Evolutionary conservation across 2,888 invertebrate genomes (phyloP).

Genomic region (Trachelus troglodyta): DNA sequence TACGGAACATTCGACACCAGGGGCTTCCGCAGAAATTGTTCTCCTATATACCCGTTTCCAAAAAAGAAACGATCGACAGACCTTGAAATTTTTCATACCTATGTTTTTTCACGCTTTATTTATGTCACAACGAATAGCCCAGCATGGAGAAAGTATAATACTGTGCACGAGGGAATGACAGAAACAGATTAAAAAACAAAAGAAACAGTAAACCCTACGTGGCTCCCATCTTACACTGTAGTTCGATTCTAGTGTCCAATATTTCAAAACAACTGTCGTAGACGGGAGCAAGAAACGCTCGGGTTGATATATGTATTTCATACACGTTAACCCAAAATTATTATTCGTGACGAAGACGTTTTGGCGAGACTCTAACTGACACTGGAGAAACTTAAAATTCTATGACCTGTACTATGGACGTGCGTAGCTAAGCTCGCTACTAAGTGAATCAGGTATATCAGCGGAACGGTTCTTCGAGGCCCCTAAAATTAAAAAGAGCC

Average conservation of each 20-base stretch:
- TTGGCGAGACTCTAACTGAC: not conserved
- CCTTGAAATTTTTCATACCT: not conserved
- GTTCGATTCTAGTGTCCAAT: not conserved
- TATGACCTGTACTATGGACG: not conserved
- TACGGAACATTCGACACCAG: slow-evolving; percentile 35
- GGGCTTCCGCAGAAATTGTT: slow-evolving; percentile 49
- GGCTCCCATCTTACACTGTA: not conserved
- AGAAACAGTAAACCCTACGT: not conserved
- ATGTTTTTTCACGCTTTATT: not conserved
- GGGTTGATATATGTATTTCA: not conserved
- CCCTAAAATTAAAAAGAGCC: slow-evolving; percentile 39
- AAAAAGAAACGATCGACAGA: not conserved
- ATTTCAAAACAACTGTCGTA: not conserved
- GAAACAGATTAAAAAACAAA: not conserved
- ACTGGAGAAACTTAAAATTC: not conserved
- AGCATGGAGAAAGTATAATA: not conserved
- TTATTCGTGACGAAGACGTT: not conserved
- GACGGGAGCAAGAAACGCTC: not conserved
- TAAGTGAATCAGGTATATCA: slow-evolving; percentile 41
- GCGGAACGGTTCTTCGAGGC: slow-evolving; percentile 40
- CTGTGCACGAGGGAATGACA: not conserved
- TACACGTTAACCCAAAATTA: not conserved
- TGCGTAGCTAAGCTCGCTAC: not conserved
- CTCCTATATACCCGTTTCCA: slow-evolving; percentile 43
- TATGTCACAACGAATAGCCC: not conserved